These are phyloP conservation scores for Acrossocheilus wenchowensis DNA, from an alignment of 2,797 vertebrate genomes.

Conservation along the genomic window DNA sequence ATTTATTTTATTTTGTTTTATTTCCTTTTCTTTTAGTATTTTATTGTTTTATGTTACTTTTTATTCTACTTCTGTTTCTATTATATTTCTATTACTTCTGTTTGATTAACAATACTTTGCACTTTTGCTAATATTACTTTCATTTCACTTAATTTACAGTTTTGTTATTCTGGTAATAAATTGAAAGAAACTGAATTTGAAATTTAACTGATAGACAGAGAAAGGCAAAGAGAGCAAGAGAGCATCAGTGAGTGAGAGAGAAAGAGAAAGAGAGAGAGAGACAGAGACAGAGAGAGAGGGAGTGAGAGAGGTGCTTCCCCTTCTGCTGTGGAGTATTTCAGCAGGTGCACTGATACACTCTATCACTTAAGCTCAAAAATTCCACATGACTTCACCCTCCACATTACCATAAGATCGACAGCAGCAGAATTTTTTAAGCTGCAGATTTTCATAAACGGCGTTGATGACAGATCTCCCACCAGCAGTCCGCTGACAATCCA, in stretches of 20 bases:
- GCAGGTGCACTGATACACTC: conserved; percentile 52
- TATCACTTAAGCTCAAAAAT: conserved; percentile 42
- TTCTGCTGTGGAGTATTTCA: conserved; percentile 28
- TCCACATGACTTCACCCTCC: conserved; percentile 53
- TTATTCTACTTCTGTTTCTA: not conserved
- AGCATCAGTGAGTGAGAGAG: not conserved
- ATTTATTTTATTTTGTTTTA: not conserved
- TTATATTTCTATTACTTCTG: not conserved
- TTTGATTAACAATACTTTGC: not conserved
- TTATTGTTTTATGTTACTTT: not conserved
- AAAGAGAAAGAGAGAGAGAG: not conserved
- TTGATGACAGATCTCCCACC: conserved; percentile 46
- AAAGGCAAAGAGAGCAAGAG: not conserved
- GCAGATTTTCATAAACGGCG: conserved; percentile 31
- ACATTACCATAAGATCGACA: conserved; percentile 24
- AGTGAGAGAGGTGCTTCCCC: conserved; percentile 52
- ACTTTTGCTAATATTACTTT: not conserved
- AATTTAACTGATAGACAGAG: not conserved
- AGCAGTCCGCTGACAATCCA: not conserved
- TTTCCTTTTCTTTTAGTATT: not conserved
- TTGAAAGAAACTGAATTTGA: conserved; percentile 2
- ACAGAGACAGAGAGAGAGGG: not conserved
- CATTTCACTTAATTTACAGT: not conserved
- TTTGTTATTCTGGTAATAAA: conserved; percentile 3
- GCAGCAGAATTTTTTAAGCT: conserved; percentile 5